Evolutionary conservation across 2,888 invertebrate genomes (phyloP), one percentile per base, ranked within the genome.

Genomic region (Drosophila ezoana): DNA sequence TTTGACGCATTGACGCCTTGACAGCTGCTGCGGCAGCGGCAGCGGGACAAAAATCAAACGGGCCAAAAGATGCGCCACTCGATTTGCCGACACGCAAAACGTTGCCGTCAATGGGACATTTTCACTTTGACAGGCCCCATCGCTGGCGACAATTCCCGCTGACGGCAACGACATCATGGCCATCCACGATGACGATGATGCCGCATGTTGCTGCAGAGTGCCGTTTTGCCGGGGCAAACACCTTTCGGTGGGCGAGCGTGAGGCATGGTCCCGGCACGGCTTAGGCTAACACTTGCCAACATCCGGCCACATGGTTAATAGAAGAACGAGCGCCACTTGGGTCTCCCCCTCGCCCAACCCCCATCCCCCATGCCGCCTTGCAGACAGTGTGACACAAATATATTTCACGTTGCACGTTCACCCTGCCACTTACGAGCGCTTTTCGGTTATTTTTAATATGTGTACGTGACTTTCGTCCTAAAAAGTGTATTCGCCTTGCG

Each of bases 361-460:
- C 1, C 23, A 1, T 2, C 28, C 8, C 2, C 28, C 23, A 5
- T 6, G 0, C 6, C 23, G 0, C 28, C 2, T 8, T 8, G 28
- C 8, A 23, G 23, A 23, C 5, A 8, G 28, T 49, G 32, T 45
- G 64, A 64, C 63, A 44, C 51, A 83, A 87, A 83, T 83, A 81
- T 87, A 83, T 84, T 87, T 81, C 72, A 56, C 70, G 28, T 8
- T 73, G 83, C 87, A 87, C 87, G 87, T 84, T 64, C 85, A 81
- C 28, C 81, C 79, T 76, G 87, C 83, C 83, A 84, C 87, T 84
- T 84, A 81, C 76, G 69, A 77, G 61, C 80, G 76, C 87, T 84
- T 84, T 84, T 84, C 68, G 85, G 82, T 84, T 84, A 84, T 84
- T 84, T 87, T 84, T 84, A 84, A 84, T 84, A 84, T 84, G 81